A percentile compares a stretch with the other conserved stretches of the same genome.
Evolutionary conservation across 2,113 vertebrate species (phyloP).

Genomic region (Mormyrus iriodes): DNA sequence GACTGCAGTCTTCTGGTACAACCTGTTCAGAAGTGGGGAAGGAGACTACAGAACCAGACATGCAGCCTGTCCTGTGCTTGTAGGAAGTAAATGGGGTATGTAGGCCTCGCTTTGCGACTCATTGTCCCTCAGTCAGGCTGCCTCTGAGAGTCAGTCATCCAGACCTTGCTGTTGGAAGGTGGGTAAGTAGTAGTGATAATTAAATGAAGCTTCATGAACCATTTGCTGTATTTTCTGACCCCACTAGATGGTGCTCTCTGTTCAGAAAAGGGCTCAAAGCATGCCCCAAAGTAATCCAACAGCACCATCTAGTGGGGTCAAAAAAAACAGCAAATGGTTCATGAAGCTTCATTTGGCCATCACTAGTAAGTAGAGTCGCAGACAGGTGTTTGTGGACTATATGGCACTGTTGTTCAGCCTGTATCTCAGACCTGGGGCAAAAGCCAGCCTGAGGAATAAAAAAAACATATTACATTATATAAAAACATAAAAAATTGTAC

Average conservation of each 20-base stretch:
- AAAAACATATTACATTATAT: too few species aligned
- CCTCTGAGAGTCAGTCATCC: too few species aligned
- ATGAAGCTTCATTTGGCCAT: too few species aligned
- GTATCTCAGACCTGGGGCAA: neutral
- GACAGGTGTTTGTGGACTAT: neutral
- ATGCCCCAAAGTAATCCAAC: too few species aligned
- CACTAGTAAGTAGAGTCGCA: too few species aligned
- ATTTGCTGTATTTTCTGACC: too few species aligned
- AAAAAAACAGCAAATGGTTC: too few species aligned
- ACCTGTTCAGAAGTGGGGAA: slow-evolving; percentile 86
- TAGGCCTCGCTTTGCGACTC: neutral
- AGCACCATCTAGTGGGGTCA: too few species aligned
- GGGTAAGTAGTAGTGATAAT: neutral
- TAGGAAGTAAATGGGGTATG: slow-evolving; percentile 98
- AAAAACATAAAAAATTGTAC: too few species aligned
- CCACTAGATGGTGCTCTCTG: too few species aligned
- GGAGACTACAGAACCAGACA: slow-evolving; percentile 93
- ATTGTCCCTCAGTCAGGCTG: neutral
- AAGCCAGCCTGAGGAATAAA: neutral
- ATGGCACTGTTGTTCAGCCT: neutral
- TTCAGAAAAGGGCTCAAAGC: too few species aligned
- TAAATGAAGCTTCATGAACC: too few species aligned
- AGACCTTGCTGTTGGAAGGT: neutral
- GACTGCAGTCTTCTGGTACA: slow-evolving; percentile 96
- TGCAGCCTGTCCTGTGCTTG: slow-evolving; percentile 90